These are phyloP conservation scores for Hermaeophaga mercurialis DNA, from an alignment of 2,888 invertebrate species.

Conservation along the genomic window DNA sequence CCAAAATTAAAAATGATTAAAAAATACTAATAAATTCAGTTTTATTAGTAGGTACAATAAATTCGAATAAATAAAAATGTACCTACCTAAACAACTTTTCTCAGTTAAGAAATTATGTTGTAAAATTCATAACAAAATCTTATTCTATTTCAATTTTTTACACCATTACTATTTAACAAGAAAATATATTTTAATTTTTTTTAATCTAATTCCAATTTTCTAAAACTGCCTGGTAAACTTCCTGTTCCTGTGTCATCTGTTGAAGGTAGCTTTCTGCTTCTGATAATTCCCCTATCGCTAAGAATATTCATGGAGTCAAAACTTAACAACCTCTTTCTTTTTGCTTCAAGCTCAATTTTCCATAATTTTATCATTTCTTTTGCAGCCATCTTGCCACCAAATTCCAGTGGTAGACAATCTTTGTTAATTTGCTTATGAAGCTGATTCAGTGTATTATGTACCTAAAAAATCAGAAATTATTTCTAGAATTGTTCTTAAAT, in stretches of 20 bases:
- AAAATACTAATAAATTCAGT: too few species aligned
- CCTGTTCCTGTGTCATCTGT: conserved; percentile 40
- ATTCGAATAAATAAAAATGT: too few species aligned
- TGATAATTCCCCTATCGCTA: conserved; percentile 65
- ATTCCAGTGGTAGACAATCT: conserved; percentile 71
- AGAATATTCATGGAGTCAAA: conserved; percentile 70
- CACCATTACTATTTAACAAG: too few species aligned
- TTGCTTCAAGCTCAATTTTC: conserved; percentile 65
- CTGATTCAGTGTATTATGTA: conserved; percentile 62
- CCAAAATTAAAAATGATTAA: too few species aligned
- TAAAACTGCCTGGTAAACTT: conserved; percentile 65
- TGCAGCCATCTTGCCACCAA: conserved; percentile 73
- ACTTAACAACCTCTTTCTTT: conserved; percentile 64
- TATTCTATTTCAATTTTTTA: too few species aligned
- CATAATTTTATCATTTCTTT: conserved; percentile 74
- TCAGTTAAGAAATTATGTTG: too few species aligned
- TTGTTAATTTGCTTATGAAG: conserved; percentile 65
- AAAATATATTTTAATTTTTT: background rate
- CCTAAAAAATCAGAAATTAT: too few species aligned
- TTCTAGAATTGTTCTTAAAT: too few species aligned
- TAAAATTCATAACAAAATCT: too few species aligned
- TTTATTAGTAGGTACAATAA: too few species aligned
- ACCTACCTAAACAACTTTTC: too few species aligned
- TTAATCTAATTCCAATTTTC: conserved; percentile 70
- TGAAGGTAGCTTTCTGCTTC: conserved; percentile 51